A percentile compares a stretch with the other conserved stretches of the same genome.
phyloP scores from a whole-genome alignment of 2,797 vertebrate genomes.

The Syndactyla subalaris region DNA sequence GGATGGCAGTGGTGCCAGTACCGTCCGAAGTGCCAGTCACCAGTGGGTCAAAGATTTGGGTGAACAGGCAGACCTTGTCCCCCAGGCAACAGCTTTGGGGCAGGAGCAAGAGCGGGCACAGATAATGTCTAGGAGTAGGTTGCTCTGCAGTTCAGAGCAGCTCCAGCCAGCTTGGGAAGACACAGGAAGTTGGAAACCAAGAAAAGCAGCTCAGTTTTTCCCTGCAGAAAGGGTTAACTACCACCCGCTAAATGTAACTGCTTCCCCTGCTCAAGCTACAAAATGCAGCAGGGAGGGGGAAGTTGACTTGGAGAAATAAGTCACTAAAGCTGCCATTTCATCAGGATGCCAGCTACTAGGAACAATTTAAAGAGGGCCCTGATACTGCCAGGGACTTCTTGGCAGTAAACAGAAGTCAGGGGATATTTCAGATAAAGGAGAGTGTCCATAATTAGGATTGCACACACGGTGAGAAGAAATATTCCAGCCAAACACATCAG shows the following conservation, averaged over 20 bases:
- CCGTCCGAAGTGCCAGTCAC: background rate
- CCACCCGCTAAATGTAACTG: fast-evolving
- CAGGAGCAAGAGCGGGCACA: background rate
- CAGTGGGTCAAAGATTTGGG: background rate
- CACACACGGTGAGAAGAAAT: background rate
- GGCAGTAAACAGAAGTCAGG: background rate
- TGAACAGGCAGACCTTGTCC: background rate
- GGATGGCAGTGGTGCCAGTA: background rate
- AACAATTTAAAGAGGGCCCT: background rate
- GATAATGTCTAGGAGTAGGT: fast-evolving
- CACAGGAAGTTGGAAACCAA: background rate
- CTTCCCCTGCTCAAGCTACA: background rate
- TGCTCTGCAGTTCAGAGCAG: background rate
- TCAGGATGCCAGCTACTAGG: background rate
- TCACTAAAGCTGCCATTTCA: background rate
- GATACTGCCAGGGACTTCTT: background rate
- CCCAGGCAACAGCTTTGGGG: fast-evolving
- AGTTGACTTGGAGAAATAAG: background rate
- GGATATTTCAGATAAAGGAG: background rate
- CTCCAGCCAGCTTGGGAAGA: background rate
- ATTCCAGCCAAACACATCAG: background rate
- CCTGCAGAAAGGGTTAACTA: background rate
- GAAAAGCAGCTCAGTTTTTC: background rate
- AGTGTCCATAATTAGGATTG: background rate
- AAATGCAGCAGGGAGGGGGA: background rate